Conservation (phyloP, 1,140 invertebrate species). For the Heliconius congener region DNA sequence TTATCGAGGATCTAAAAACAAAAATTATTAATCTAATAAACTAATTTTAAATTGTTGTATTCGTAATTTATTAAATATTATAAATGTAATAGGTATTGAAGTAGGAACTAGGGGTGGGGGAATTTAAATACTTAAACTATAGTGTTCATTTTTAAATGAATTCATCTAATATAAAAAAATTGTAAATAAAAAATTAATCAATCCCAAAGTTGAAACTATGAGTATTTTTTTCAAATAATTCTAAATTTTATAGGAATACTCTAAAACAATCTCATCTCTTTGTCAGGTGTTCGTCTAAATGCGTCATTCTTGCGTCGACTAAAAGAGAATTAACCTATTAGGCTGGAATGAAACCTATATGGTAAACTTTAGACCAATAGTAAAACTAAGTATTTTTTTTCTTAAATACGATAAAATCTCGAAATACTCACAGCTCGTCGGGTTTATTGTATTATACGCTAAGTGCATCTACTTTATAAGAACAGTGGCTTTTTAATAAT, state of each 20-base stretch:
- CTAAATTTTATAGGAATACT: conserved; percentile 49
- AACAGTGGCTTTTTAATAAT: conserved; percentile 81
- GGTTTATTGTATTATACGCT: conserved; percentile 80
- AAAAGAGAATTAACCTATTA: conserved; percentile 72
- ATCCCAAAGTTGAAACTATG: conserved; percentile 43
- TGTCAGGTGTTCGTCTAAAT: conserved; percentile 54
- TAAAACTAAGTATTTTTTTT: conserved; percentile 74
- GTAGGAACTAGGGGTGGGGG: conserved; percentile 70
- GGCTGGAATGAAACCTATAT: conserved; percentile 76
- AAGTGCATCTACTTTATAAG: conserved; percentile 80
- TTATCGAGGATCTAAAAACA: conserved; percentile 70
- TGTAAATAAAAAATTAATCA: conserved; percentile 46
- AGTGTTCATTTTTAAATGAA: conserved; percentile 42
- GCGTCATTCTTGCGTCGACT: conserved; percentile 53
- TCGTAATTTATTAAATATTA: conserved; percentile 59
- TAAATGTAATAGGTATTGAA: conserved; percentile 54
- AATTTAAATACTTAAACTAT: conserved; percentile 48
- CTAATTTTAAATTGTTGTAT: conserved; percentile 66
- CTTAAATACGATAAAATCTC: conserved; percentile 81
- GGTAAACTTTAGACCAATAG: conserved; percentile 72
- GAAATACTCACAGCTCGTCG: conserved; percentile 81
- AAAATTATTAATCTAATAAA: conserved; percentile 67
- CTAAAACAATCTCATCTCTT: conserved; percentile 50
- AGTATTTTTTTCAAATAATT: background rate
- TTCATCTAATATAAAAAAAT: conserved; percentile 42